These are phyloP conservation scores for Austrolebias charrua DNA, from an alignment of 2,797 vertebrate species.

Conservation along the genomic window DNA sequence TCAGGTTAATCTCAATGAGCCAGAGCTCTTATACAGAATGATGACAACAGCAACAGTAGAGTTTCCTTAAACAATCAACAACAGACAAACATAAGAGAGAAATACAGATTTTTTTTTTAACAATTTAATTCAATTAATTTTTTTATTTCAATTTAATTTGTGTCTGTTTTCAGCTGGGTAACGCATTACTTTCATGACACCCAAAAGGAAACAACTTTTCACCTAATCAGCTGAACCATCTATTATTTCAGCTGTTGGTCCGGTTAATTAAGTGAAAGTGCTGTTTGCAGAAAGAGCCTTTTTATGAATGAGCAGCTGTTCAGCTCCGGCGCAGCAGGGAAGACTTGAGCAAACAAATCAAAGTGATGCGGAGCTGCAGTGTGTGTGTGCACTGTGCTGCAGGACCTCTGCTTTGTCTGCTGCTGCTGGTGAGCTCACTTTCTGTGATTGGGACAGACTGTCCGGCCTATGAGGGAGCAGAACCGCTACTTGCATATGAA, in stretches of 20 bases:
- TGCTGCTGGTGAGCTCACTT: conserved; percentile 65
- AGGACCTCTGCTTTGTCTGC: conserved; percentile 60
- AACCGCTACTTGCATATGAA: conserved; percentile 69
- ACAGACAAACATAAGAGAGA: no score
- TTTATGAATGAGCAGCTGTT: conserved; percentile 50
- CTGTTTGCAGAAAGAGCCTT: conserved; percentile 20
- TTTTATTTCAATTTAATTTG: no score
- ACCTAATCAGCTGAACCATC: no score
- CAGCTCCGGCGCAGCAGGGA: conserved; percentile 24
- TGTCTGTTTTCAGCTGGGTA: no score
- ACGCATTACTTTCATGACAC: background rate
- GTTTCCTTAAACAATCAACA: no score
- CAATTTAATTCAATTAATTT: no score
- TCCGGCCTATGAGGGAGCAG: conserved; percentile 55
- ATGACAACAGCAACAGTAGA: no score
- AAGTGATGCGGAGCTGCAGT: no score
- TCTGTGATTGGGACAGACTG: conserved; percentile 50
- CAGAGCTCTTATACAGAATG: no score
- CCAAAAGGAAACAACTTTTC: background rate
- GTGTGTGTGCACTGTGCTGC: background rate
- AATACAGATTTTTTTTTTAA: no score
- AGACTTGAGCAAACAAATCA: conserved; percentile 30
- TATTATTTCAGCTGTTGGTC: background rate
- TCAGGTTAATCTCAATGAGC: no score
- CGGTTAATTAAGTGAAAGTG: conserved; percentile 50